These are phyloP conservation scores for Lysiphlebus fabarum DNA, from an alignment of 1,140 invertebrate genomes.

Conservation along the genomic window DNA sequence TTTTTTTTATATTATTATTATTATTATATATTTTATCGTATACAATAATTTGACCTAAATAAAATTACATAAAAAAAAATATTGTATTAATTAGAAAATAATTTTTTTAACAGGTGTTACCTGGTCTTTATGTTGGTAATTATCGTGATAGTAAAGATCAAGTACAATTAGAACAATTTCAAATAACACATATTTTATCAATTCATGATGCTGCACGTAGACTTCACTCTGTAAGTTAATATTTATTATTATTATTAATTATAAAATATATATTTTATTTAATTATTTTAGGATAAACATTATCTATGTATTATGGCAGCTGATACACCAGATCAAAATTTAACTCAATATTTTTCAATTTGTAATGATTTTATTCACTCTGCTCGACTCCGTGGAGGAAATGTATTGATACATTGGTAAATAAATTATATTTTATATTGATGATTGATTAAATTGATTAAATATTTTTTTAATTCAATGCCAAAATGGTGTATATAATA, in stretches of 20 bases:
- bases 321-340: conserved; percentile 88
- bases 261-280: conserved; percentile 7
- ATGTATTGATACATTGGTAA: conserved; percentile 93
- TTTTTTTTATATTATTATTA: no score
- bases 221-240: conserved; percentile 71
- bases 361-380: conserved; percentile 96
- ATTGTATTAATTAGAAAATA: conserved; percentile 9
- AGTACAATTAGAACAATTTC: conserved; percentile 80
- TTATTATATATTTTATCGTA: no score
- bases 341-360: conserved; percentile 86
- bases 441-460: neutral
- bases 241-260: conserved; percentile 67
- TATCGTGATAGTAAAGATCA: conserved; percentile 90
- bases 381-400: conserved; percentile 81
- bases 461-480: no score
- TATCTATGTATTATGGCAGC: conserved; percentile 92
- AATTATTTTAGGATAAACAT: conserved; percentile 78
- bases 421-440: conserved; percentile 3
- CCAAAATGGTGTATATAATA: neutral
- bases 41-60: no score
- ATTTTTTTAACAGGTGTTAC: conserved; percentile 66
- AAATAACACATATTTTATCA: conserved; percentile 92
- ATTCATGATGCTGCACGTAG: conserved; percentile 90
- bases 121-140: conserved; percentile 82
- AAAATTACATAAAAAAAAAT: neutral